Evolutionary conservation across 2,797 vertebrate genomes (phyloP), one percentile per base, ranked within the genome.

Genomic region (Trachurus trachurus): DNA sequence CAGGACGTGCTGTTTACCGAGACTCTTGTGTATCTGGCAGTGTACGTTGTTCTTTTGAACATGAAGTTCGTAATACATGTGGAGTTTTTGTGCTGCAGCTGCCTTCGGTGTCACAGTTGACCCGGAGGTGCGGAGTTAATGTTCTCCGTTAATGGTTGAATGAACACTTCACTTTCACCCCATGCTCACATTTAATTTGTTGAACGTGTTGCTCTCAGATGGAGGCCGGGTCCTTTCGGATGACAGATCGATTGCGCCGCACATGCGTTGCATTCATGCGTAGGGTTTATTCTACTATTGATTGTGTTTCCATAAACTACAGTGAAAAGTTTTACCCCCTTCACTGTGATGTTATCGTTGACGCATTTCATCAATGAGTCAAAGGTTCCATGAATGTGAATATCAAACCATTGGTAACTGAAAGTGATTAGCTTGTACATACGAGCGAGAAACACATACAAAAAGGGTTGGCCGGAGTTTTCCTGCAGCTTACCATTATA

Each of bases 261-360:
- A 58, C 21, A 81, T 78, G 79, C 65, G 61, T 69, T 61, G 52
- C 74, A 77, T 67, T 81, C 76, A 80, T 82, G 78, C 54, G 21
- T 71, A 66, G 66, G 78, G 57, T 83, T 87, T 82, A 77, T 70
- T 88, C 70, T 54, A 17, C 60, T 80, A 71, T 83, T 87, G 76
- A 87, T 85, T 82, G 50, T 21, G 17, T 80, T 86, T 87, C 68
- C 79, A 80, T 82, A 76, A 88, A 87, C 81, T 42, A 34, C 76
- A 61, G 39, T 67, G 53, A 13, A 26, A 58, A 45, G 37, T 57
- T 83, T 70, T 54, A 39, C 42, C 53, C 9, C 37, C 15, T 61
- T 65, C 34, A 67, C 39, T 54, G 50, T 2, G 59, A 81, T 80
- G 74, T 57, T 80, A 44, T 76, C 47, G 65, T 31, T 34, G 31